These are phyloP conservation scores for Anoura caudifer DNA, from an alignment of 2,113 vertebrate species.

Conservation along the genomic window DNA sequence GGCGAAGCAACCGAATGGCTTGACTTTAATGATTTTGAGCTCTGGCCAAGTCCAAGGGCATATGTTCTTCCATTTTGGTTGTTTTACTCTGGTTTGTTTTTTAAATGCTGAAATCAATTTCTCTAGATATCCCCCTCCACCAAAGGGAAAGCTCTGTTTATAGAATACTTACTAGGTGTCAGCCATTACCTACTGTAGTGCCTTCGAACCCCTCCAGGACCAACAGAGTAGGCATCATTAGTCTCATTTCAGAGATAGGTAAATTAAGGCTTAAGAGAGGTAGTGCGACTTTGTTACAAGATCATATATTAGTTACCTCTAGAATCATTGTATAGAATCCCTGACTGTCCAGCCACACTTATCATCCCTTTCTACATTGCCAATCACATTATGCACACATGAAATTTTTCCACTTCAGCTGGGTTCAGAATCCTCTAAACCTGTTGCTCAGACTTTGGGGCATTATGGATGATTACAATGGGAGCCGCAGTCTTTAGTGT, in stretches of 20 bases:
- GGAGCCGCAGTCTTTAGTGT: neutral
- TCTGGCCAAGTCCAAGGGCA: neutral
- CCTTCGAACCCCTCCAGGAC: neutral
- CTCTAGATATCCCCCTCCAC: neutral
- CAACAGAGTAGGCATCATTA: neutral
- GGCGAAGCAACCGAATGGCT: neutral
- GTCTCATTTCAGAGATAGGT: neutral
- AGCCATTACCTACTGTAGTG: neutral
- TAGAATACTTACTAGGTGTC: neutral
- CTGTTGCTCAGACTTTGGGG: neutral
- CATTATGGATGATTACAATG: neutral
- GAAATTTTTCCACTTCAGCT: neutral
- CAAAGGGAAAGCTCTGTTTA: neutral
- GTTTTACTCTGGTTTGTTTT: neutral
- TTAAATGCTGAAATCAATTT: neutral
- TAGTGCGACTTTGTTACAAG: neutral
- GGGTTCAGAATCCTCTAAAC: neutral
- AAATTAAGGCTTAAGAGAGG: neutral
- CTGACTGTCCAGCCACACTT: neutral
- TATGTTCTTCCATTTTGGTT: neutral
- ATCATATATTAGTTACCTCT: neutral
- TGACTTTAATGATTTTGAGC: neutral
- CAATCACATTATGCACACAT: neutral
- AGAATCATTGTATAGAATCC: neutral
- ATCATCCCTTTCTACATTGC: neutral